These are phyloP conservation scores for Neotoxoptera formosana DNA, from an alignment of 1,140 invertebrate genomes.

Conservation along the genomic window DNA sequence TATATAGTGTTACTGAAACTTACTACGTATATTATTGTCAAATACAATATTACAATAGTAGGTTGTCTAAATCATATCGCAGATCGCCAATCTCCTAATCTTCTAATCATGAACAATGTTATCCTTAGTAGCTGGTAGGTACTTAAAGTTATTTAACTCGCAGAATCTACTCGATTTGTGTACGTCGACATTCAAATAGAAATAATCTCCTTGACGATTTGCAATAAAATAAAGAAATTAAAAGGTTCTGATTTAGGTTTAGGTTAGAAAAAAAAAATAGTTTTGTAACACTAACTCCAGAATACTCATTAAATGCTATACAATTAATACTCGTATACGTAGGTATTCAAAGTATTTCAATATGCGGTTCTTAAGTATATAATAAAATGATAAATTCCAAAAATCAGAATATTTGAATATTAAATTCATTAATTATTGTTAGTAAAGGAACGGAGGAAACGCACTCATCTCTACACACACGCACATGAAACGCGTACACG, in stretches of 20 bases:
- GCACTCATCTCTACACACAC: too few species aligned
- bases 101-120: not conserved
- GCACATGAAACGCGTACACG: too few species aligned
- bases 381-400: not conserved
- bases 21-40: not conserved
- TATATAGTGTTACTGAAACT: too few species aligned
- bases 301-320: too few species aligned
- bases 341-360: not conserved
- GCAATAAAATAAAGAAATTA: not conserved
- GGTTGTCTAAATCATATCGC: not conserved
- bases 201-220: not conserved
- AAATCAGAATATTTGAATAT: not conserved
- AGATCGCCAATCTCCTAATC: not conserved
- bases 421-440: too few species aligned
- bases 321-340: too few species aligned
- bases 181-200: not conserved
- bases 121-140: not conserved
- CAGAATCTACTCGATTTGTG: not conserved
- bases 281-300: not conserved
- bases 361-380: not conserved
- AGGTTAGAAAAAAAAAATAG: not conserved
- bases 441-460: fast-evolving
- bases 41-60: not conserved
- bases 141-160: not conserved
- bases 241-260: not conserved